phyloP scores from a whole-genome alignment of 2,113 vertebrate genomes.

The Stegastes partitus region DNA sequence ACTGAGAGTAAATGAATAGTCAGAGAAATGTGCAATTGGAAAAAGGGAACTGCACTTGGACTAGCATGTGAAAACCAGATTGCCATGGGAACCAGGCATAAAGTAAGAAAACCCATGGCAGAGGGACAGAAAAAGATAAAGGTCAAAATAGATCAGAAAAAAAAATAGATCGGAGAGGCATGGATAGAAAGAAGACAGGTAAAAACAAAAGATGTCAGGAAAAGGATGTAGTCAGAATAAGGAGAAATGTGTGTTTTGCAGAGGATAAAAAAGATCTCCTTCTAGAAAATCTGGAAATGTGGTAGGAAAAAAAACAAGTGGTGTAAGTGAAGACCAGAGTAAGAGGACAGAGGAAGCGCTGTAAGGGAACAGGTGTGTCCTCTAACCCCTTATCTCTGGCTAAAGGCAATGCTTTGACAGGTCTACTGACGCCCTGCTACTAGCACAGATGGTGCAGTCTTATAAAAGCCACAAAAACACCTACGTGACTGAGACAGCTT shows the following conservation, averaged over 20 bases:
- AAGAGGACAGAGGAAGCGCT: constrained; percentile 11
- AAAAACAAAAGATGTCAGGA: background rate
- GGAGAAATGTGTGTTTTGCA: background rate
- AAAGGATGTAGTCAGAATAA: background rate
- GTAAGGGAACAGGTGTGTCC: constrained; percentile 49
- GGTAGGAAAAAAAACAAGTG: too few relatives aligned
- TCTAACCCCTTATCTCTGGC: constrained; percentile 40
- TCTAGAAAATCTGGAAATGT: background rate
- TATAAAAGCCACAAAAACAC: constrained; percentile 24
- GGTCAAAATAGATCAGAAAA: constrained; percentile 5
- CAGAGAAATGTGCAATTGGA: too few relatives aligned
- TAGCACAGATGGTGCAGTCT: constrained; percentile 44
- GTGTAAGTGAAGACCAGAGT: background rate
- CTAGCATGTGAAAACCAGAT: constrained; percentile 23
- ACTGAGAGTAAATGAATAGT: background rate
- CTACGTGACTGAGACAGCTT: constrained; percentile 3
- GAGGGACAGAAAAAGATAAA: constrained; percentile 28
- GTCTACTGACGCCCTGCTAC: constrained; percentile 14
- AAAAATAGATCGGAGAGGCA: background rate
- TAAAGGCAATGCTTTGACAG: constrained; percentile 43
- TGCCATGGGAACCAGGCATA: constrained; percentile 38
- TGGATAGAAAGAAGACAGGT: background rate
- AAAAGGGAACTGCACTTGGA: background rate
- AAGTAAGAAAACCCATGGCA: background rate
- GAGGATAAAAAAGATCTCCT: background rate